Evolutionary conservation across 2,113 vertebrate genomes (phyloP), one percentile per base, ranked within the genome.

Genomic region (Arothron firmamentum): DNA sequence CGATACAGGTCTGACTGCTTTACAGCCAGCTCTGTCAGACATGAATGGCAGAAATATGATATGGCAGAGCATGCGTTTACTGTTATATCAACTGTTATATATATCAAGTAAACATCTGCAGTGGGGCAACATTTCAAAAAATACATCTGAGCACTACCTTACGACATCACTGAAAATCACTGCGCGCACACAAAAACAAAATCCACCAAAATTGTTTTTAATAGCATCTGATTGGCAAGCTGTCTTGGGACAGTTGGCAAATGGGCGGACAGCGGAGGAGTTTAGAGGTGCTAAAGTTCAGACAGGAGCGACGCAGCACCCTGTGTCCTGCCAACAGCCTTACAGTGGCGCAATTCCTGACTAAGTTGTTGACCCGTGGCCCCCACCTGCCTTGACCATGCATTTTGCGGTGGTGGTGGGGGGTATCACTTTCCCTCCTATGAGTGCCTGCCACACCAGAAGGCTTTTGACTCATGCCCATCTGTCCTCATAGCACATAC

Each of bases 391-490:
- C 82, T 79, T 81, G 79, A 84, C 87, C 79, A 72, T 74, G 72
- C 72, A 85, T 85, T 87, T 80, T 83, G 75, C 68, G 18, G n/a
- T n/a, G 47, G n/a, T 49, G 41, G 49, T 21, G 42, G 74, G 67
- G 73, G 77, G 67, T 71, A 72, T 71, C 57, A 68, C 72, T 75
- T 47, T 85, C 74, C 69, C 57, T 77, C 70, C 70, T 63, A 70
- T 76, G 68, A 67, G 78, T 53, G 75, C 80, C 68, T 85, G 73
- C 80, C 72, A 85, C 66, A 79, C 81, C 89, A 91, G 90, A 91
- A 89, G 87, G 88, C 78, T 85, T 90, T 91, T 91, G 90, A 91
- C 89, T 91, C 88, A 92, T 85, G 77, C 74, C 90, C 91, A 92
- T 92, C 90, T 91, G 90, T 87, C 86, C 75, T 70, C 62, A 70